Conservation (phyloP, 2,888 invertebrate species). For the Drosophila ezoana region DNA sequence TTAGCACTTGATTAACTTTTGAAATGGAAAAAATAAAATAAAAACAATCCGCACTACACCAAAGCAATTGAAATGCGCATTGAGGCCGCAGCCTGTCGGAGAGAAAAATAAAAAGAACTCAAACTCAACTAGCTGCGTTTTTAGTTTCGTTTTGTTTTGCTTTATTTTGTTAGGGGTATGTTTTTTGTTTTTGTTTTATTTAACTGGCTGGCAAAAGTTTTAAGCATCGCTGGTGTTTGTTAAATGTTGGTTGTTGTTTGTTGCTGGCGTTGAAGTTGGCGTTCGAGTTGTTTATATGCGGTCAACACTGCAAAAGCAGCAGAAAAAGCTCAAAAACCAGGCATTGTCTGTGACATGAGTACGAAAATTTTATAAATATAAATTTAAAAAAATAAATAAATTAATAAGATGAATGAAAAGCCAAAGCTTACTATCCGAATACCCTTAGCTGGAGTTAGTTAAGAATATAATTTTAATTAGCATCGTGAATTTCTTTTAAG, state of each 20-base stretch:
- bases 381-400: not conserved
- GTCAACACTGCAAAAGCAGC: constrained; percentile 48
- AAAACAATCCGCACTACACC: constrained; percentile 21
- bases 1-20: constrained; percentile 77
- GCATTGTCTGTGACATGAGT: constrained; percentile 1
- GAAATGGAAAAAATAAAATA: constrained; percentile 30
- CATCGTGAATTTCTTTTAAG: too few relatives aligned
- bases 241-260: constrained; percentile 63
- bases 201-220: constrained; percentile 59
- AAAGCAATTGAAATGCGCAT: constrained; percentile 75
- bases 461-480: too few relatives aligned
- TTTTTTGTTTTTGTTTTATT: constrained; percentile 18
- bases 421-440: too few relatives aligned
- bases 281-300: constrained; percentile 67
- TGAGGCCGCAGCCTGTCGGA: constrained; percentile 67
- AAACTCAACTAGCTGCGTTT: constrained; percentile 52
- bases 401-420: too few relatives aligned
- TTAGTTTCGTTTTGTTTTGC: constrained; percentile 18
- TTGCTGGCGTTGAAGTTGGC: constrained; percentile 47
- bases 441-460: too few relatives aligned
- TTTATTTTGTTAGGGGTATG: constrained; percentile 27
- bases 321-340: not conserved
- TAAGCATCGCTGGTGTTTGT: constrained; percentile 67
- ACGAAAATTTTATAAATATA: not conserved
- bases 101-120: constrained; percentile 42